Evolutionary conservation across 1,140 invertebrate genomes (phyloP), one percentile per base, ranked within the genome.

Genomic region (Psix sp.): DNA sequence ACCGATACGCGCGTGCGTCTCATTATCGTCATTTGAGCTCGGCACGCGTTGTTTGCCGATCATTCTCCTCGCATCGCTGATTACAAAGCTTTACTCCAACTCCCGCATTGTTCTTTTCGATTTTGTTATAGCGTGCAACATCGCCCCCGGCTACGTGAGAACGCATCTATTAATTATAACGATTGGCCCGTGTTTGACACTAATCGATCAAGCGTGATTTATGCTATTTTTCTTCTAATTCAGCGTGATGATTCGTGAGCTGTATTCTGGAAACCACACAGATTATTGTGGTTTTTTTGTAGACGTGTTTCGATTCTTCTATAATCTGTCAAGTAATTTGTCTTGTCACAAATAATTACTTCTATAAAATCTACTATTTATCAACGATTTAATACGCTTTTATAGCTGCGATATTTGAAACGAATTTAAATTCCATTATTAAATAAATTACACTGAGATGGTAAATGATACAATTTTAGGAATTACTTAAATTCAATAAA

Each of bases 1-100:
- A 31, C 65, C 72, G 76, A 76, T 74, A 74, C 75, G 80, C 82
- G 80, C 74, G 74, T 77, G 68, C 42, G 60, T 36, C 74, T 77
- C 81, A 78, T 83, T 84, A 82, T 67, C 59, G 51, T 56, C 76
- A 80, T 78, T 78, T 68, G 51, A 57, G 62, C 43, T 39, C 45
- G 60, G 42, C 74, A 73, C 74, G 74, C 74, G 74, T 73, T 76
- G 67, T 76, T 76, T 76, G 74, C 46, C 63, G 56, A 73, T 77
- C 74, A 73, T 77, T 77, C 65, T 49, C 74, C 68, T 65, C 67
- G 67, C 74, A 65, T 59, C 74, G 65, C 17, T 45, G 57, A 43
- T 31, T 51, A 68, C 33, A 40, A 63, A 59, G 35, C 52, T 36
- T 51, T 49, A 67, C 62, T 74, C 67, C n/a, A n/a, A n/a, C n/a